Percentiles rank a stretch among this genome's conserved stretches.
phyloP scores from a whole-genome alignment of 2,888 invertebrate species.

The Mylabris sibirica region DNA sequence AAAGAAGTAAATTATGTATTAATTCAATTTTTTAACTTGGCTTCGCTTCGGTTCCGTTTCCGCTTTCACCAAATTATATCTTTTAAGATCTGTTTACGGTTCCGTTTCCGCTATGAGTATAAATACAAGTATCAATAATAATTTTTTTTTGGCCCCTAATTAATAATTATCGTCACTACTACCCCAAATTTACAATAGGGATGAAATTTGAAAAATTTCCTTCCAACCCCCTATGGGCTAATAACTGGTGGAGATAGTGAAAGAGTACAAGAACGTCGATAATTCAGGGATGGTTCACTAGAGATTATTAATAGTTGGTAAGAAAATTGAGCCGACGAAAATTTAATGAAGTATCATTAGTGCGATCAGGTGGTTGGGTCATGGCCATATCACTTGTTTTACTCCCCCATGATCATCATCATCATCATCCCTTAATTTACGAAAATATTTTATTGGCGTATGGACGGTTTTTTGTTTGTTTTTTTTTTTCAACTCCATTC shows the following conservation, averaged over 20 bases:
- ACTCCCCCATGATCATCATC: background rate
- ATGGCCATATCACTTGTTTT: background rate
- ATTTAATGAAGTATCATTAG: background rate
- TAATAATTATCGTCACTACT: background rate
- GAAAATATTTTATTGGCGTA: no score
- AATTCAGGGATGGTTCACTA: background rate
- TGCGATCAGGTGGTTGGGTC: background rate
- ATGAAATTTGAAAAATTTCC: background rate
- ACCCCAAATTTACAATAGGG: background rate
- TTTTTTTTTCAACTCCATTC: no score
- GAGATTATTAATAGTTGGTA: conserved; percentile 3
- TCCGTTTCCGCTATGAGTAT: no score
- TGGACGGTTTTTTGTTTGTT: no score
- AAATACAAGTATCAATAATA: no score
- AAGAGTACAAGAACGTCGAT: background rate
- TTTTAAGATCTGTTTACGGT: no score
- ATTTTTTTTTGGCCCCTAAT: background rate
- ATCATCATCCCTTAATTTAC: background rate
- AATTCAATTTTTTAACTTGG: no score
- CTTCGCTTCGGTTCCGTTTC: no score
- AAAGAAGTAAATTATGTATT: no score
- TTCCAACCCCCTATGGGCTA: background rate
- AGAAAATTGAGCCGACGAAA: background rate
- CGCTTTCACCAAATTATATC: no score
- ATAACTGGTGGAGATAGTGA: background rate